Base-by-base conservation (phyloP, 2,888 invertebrate genomes). In the Eupithecia vulgata region DNA sequence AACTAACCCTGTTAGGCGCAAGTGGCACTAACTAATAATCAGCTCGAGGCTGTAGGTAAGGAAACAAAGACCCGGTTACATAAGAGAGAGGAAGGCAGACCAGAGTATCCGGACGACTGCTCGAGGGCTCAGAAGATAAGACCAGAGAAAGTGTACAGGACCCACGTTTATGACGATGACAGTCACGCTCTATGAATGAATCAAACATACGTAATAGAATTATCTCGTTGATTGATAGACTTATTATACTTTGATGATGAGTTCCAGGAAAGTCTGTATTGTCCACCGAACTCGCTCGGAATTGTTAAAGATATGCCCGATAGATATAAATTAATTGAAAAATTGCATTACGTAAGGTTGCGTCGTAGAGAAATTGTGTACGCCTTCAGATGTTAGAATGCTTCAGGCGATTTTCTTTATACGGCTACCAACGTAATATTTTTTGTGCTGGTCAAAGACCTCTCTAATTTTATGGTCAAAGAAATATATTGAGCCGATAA, bases 181-280 rank as follows among this genome's bases (percentile, higher is more conserved):
- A 81, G 90, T 90, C 90, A 90, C 88, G 91, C 87, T 91, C 78
- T 81, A 86, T 86, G 87, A 87, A 89, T 90, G 37, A 40, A 89
- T 89, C 85, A 85, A 83, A 61, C 59, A 5, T 37, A 65, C 65
- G 85, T 72, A 89, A 88, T 88, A 87, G 84, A 88, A 89, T 89
- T 89, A 90, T 90, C 88, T 90, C 78, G 83, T 87, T 91, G 91
- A 92, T 91, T 90, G 90, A 92, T 92, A 85, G 88, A 87, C 87
- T 88, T 89, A 90, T 90, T 90, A 89, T 91, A 87, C 4, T 30
- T 30, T 87, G 87, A 88, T 87, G 90, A 90, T 89, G 88, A 87
- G 87, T 89, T 87, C 88, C 87, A 87, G 88, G 87, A 88, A 91
- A 89, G 87, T 83, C 76, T 74, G 84, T 81, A 86, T 87, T 89